A percentile compares a stretch with the other conserved stretches of the same genome.
Conservation (phyloP, 2,888 invertebrate genomes). For the Euspilapteryx auroguttella region DNA sequence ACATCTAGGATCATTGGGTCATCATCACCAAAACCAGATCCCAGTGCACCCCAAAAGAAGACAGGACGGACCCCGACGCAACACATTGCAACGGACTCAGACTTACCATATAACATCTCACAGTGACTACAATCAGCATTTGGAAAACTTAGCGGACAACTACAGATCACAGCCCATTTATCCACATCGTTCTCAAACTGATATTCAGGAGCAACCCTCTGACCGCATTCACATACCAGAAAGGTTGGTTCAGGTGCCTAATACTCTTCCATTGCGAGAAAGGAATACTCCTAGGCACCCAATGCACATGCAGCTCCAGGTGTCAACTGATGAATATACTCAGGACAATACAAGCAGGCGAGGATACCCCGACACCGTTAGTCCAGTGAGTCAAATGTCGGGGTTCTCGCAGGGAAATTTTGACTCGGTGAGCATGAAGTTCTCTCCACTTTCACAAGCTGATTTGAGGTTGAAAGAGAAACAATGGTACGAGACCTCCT, state of each 20-base stretch:
- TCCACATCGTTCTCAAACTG: conserved; percentile 44
- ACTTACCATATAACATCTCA: conserved; percentile 54
- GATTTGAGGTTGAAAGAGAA: conserved; percentile 58
- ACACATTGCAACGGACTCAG: conserved; percentile 48
- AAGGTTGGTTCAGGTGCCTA: conserved; percentile 30
- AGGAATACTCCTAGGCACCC: conserved; percentile 35
- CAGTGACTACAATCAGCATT: conserved; percentile 49
- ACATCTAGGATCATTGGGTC: conserved; percentile 35
- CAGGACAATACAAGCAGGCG: conserved; percentile 31
- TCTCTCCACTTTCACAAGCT: conserved; percentile 37
- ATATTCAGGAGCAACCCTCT: conserved; percentile 33
- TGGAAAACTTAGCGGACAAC: conserved; percentile 35
- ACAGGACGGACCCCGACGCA: conserved; percentile 33
- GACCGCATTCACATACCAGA: conserved; percentile 28
- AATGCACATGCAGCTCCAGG: conserved; percentile 40
- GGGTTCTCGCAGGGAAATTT: conserved; percentile 36
- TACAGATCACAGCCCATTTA: conserved; percentile 29
- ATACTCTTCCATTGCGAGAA: conserved; percentile 41
- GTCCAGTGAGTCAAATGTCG: conserved; percentile 44
- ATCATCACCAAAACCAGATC: conserved; percentile 41
- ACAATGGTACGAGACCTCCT: conserved; percentile 71
- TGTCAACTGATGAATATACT: conserved; percentile 41
- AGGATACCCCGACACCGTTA: conserved; percentile 31
- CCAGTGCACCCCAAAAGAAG: conserved; percentile 31
- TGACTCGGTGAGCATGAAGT: conserved; percentile 43